These are phyloP conservation scores for Drosophila funebris DNA, from an alignment of 1,140 invertebrate species.

Conservation along the genomic window DNA sequence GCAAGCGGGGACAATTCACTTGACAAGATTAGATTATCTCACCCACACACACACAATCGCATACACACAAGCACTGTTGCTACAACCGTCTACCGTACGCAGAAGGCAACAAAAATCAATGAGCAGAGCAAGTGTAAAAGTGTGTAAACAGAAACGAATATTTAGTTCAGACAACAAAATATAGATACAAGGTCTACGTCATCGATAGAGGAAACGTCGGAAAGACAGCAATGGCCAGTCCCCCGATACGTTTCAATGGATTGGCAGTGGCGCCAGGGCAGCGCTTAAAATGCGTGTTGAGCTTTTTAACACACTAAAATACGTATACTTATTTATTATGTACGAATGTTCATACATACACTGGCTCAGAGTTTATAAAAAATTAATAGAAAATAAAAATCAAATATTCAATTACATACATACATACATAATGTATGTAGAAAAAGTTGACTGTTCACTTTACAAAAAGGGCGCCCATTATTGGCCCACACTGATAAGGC, in stretches of 20 bases:
- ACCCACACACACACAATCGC: slow-evolving; percentile 1
- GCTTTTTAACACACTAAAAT: slow-evolving; percentile 31
- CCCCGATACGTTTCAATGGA: slow-evolving; percentile 25
- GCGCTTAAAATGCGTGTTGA: slow-evolving; percentile 12
- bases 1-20: slow-evolving; percentile 32
- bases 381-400: background rate
- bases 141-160: slow-evolving; percentile 69
- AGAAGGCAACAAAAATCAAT: slow-evolving; percentile 69
- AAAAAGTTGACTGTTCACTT: background rate
- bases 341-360: background rate
- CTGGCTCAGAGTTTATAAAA: background rate
- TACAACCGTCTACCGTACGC: slow-evolving; percentile 30
- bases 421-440: background rate
- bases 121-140: slow-evolving; percentile 49
- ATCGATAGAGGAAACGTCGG: slow-evolving; percentile 42
- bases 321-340: background rate
- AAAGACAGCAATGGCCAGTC: slow-evolving; percentile 14
- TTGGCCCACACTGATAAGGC: slow-evolving; percentile 27
- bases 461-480: background rate
- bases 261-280: slow-evolving; percentile 34
- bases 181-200: slow-evolving; percentile 49
- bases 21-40: slow-evolving; percentile 54
- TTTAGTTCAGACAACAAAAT: slow-evolving; percentile 25
- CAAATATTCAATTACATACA: background rate
- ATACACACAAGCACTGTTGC: slow-evolving; percentile 26